phyloP scores from a whole-genome alignment of 2,888 invertebrate species.

The Abrostola triplasia region DNA sequence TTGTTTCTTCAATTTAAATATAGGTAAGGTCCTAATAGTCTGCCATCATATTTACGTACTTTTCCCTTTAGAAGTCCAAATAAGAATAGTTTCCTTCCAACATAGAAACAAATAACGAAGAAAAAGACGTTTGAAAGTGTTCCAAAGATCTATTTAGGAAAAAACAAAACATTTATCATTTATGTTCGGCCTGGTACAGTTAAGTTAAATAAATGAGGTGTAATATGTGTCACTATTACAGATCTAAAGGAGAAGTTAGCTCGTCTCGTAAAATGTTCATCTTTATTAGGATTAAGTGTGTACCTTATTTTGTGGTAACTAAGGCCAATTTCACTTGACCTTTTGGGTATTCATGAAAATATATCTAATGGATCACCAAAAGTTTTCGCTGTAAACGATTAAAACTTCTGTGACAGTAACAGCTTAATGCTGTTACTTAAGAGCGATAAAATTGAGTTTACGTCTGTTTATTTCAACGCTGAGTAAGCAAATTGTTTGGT shows the following conservation, averaged over 20 bases:
- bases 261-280: constrained; percentile 14
- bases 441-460: too few species aligned
- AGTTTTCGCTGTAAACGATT: neutral
- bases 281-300: constrained; percentile 22
- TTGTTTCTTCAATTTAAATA: too few species aligned
- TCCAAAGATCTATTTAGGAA: too few species aligned
- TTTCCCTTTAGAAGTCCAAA: too few species aligned
- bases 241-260: neutral
- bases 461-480: too few species aligned
- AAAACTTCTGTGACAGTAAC: neutral
- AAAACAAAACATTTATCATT: too few species aligned
- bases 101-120: too few species aligned
- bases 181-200: neutral
- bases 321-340: neutral
- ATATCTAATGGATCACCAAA: neutral
- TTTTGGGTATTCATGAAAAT: neutral
- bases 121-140: too few species aligned
- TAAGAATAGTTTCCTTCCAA: too few species aligned
- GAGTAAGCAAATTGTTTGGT: too few species aligned
- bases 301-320: constrained; percentile 5
- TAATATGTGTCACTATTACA: constrained; percentile 9
- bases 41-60: too few species aligned
- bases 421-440: neutral
- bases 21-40: too few species aligned
- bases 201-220: constrained; percentile 4